Evolutionary conservation across 1,140 invertebrate genomes (phyloP).

Genomic region (Argopecten irradians): DNA sequence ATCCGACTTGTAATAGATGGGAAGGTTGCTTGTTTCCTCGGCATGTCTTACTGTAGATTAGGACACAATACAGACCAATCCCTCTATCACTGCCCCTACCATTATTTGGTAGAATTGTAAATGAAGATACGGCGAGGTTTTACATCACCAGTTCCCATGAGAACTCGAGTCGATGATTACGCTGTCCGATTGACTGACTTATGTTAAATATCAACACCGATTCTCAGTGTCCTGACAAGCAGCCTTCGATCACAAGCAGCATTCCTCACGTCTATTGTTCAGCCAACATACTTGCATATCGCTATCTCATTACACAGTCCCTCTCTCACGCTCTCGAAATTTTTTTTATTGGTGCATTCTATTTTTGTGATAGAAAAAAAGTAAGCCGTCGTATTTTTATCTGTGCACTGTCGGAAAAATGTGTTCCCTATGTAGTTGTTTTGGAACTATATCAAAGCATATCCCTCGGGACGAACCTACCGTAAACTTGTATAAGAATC

Average conservation of each 20-base stretch:
- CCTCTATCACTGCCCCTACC: not conserved
- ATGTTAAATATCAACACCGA: not conserved
- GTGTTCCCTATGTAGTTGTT: not conserved
- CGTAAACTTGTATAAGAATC: not conserved
- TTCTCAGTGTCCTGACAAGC: not conserved
- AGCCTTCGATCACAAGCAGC: not conserved
- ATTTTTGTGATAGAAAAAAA: not conserved
- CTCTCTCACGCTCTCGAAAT: not conserved
- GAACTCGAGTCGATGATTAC: not conserved
- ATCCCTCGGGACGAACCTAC: not conserved
- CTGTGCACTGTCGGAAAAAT: not conserved
- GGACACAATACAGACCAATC: not conserved
- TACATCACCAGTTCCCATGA: not conserved
- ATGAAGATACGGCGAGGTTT: not conserved
- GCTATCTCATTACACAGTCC: not conserved
- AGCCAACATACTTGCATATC: not conserved
- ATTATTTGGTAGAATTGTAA: not conserved
- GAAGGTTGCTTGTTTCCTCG: not conserved
- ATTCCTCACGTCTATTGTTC: too few species aligned
- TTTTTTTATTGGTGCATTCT: not conserved
- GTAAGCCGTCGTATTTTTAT: not conserved
- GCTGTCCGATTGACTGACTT: not conserved
- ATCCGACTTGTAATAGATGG: not conserved
- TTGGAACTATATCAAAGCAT: constrained; percentile 10
- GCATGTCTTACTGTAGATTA: not conserved